phyloP scores from a whole-genome alignment of 2,888 invertebrate genomes.

The Heterodera filipjevi region DNA sequence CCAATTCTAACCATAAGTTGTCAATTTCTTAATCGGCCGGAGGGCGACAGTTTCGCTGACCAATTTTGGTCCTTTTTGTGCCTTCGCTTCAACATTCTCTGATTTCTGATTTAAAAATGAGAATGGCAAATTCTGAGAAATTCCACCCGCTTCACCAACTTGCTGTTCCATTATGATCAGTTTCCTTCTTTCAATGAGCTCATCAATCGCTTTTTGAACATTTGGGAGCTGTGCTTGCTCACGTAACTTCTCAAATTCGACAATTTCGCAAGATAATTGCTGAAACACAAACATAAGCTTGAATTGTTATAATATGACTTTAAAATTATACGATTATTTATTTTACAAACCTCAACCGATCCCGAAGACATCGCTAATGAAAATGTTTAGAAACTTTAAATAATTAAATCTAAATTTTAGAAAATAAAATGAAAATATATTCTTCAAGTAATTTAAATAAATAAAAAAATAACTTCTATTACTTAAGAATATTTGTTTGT shows the following conservation, averaged over 20 bases:
- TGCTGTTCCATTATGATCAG: not conserved
- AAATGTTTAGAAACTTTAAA: too few relatives aligned
- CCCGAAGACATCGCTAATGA: not conserved
- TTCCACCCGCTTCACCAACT: not conserved
- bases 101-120: not conserved
- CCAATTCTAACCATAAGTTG: conserved; percentile 40
- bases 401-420: not conserved
- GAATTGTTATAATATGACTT: not conserved
- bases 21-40: conserved; percentile 44
- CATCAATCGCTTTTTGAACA: conserved; percentile 38
- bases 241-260: conserved; percentile 39
- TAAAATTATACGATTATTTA: too few relatives aligned
- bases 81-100: not conserved
- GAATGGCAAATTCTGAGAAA: not conserved
- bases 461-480: too few relatives aligned
- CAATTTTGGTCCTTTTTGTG: conserved; percentile 4
- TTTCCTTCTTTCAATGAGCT: conserved; percentile 28
- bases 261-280: conserved; percentile 40
- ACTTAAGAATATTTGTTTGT: too few relatives aligned
- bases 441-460: not conserved
- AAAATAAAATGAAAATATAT: not conserved
- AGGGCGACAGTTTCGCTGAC: not conserved
- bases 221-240: conserved; percentile 33
- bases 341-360: not conserved
- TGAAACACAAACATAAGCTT: not conserved